Conservation (phyloP, 2,113 vertebrate species). For the Erpornis zantholeuca region DNA sequence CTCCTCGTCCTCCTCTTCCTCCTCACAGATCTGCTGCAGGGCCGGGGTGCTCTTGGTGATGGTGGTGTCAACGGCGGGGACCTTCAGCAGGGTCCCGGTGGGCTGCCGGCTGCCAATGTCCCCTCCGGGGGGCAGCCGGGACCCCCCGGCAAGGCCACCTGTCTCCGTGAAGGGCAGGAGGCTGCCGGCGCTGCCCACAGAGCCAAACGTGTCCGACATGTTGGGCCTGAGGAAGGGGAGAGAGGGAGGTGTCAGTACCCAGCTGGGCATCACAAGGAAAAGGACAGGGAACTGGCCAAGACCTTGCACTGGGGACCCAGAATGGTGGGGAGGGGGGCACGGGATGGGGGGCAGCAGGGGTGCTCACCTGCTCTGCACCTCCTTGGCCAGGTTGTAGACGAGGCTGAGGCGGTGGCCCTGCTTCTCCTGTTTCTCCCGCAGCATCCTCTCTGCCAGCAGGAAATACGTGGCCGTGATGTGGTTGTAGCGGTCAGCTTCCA, state of each 20-base stretch:
- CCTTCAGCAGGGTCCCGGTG: conserved; percentile 11
- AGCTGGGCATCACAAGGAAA: not conserved
- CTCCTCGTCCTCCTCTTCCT: conserved; percentile 83
- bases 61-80: conserved; percentile 53
- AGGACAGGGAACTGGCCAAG: accelerated
- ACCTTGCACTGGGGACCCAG: too few relatives aligned
- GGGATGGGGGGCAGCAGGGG: accelerated
- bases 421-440: conserved; percentile 75
- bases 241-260: not conserved
- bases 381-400: conserved; percentile 46
- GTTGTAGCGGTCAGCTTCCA: conserved; percentile 77
- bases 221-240: conserved; percentile 25
- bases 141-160: accelerated
- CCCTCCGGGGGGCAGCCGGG: not conserved
- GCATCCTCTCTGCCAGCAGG: conserved; percentile 76
- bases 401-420: conserved; percentile 43
- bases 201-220: not conserved
- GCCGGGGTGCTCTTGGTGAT: conserved; percentile 75
- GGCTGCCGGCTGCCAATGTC: not conserved
- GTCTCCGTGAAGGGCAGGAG: not conserved
- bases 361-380: conserved; percentile 58
- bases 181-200: accelerated
- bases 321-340: accelerated
- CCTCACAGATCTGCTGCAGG: conserved; percentile 86
- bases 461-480: conserved; percentile 80